Evolutionary conservation across 2,797 vertebrate genomes (phyloP).

Genomic region (Furcifer pardalis): DNA sequence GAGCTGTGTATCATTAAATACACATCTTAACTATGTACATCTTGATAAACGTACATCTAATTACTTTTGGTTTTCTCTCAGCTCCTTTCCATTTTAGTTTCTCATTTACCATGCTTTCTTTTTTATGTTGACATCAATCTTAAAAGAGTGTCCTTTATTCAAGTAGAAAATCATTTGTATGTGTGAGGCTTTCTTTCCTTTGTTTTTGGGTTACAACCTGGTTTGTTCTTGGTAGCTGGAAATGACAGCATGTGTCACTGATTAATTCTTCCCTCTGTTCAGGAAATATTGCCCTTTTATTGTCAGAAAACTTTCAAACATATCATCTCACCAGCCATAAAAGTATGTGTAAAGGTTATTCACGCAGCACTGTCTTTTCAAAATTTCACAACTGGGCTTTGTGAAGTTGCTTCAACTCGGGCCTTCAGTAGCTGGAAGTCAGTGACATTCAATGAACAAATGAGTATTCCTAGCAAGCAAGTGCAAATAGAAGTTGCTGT

Average conservation of each 20-base stretch:
- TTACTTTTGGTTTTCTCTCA: conserved; percentile 19
- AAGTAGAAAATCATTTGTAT: not conserved
- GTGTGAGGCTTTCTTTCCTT: not conserved
- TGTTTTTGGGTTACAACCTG: not conserved
- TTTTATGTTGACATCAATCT: conserved; percentile 16
- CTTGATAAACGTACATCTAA: conserved; percentile 15
- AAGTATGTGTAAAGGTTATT: not conserved
- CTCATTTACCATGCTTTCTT: conserved; percentile 1
- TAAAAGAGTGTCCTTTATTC: not conserved
- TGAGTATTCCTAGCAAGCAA: not conserved
- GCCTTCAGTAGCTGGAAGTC: not conserved
- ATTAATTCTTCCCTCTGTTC: not conserved
- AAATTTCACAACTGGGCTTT: not conserved
- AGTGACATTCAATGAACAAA: not conserved
- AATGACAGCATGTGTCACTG: not conserved
- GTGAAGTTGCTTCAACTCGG: not conserved
- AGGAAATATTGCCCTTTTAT: not conserved
- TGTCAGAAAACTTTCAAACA: not conserved
- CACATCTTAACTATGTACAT: too few relatives aligned
- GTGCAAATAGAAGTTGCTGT: not conserved
- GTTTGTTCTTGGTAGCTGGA: not conserved
- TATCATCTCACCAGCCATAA: not conserved
- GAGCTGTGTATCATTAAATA: not conserved
- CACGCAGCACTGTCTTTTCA: not conserved
- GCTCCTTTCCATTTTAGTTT: not conserved